Conservation (phyloP, 2,888 invertebrate species). For the Oligia latruncula region DNA sequence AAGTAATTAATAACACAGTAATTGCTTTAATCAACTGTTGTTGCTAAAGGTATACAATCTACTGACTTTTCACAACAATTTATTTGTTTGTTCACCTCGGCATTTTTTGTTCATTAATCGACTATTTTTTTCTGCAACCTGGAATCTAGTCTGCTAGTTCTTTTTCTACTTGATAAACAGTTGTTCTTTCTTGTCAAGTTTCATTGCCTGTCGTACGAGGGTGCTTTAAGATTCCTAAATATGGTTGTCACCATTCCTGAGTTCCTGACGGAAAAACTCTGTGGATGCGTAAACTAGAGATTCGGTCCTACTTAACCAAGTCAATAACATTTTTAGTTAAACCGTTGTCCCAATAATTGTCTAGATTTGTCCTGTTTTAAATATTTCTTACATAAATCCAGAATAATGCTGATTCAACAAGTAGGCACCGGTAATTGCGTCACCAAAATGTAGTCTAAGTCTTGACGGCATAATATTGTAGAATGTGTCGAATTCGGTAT, state of each 20-base stretch:
- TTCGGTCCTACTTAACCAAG: not conserved
- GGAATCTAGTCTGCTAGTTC: not conserved
- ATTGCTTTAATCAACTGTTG: slow-evolving; percentile 29
- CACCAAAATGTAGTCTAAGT: not conserved
- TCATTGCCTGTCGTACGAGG: not conserved
- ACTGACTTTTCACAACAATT: slow-evolving; percentile 43
- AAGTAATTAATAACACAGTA: slow-evolving; percentile 37
- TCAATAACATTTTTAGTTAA: not conserved
- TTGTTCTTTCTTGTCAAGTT: slow-evolving; percentile 21
- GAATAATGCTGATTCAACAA: not conserved
- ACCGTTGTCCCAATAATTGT: not conserved
- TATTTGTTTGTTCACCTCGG: slow-evolving; percentile 32
- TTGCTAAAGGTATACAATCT: slow-evolving; percentile 32
- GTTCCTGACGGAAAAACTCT: not conserved
- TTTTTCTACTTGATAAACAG: slow-evolving; percentile 15
- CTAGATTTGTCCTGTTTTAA: not conserved
- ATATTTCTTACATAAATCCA: not conserved
- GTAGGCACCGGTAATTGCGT: not conserved
- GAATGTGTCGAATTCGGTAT: not conserved
- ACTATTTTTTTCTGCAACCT: slow-evolving; percentile 15
- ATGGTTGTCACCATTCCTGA: slow-evolving; percentile 11
- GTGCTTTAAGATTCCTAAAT: slow-evolving; percentile 15
- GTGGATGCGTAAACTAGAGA: not conserved
- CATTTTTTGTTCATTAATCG: slow-evolving; percentile 25
- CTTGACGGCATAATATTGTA: not conserved